phyloP scores from a whole-genome alignment of 1,140 invertebrate genomes.

The Parapsyche elsis region DNA sequence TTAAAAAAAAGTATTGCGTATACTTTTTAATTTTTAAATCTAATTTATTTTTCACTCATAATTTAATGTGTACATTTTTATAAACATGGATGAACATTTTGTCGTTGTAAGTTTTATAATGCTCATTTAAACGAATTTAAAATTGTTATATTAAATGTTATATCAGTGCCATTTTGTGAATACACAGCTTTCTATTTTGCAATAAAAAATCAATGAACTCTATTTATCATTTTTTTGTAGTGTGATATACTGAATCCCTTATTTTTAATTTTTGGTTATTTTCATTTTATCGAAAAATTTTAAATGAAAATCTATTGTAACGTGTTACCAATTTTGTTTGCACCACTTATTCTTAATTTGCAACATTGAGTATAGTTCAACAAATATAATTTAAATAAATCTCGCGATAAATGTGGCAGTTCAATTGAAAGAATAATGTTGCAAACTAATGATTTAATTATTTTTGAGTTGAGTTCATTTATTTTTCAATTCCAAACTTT shows the following conservation, averaged over 20 bases:
- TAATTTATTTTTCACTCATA: slow-evolving; percentile 14
- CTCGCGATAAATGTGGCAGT: no score
- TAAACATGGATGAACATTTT: neutral
- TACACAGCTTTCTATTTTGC: slow-evolving; percentile 41
- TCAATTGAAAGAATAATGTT: no score
- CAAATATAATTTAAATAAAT: no score
- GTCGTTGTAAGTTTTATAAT: slow-evolving; percentile 25
- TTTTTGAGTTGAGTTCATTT: no score
- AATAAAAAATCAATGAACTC: slow-evolving; percentile 53
- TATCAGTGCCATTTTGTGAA: slow-evolving; percentile 39
- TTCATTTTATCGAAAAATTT: neutral
- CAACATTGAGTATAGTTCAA: neutral
- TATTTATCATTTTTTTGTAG: slow-evolving; percentile 13
- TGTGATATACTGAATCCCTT: neutral
- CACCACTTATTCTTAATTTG: neutral
- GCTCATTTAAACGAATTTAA: slow-evolving; percentile 37
- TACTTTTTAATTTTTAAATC: slow-evolving; percentile 10
- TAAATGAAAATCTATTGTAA: neutral
- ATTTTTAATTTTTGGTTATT: slow-evolving; percentile 40
- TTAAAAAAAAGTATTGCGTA: neutral
- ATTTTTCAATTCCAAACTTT: no score
- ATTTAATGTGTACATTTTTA: slow-evolving; percentile 25
- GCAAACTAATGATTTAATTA: no score
- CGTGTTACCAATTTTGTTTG: neutral
- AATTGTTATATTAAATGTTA: slow-evolving; percentile 35